These are phyloP conservation scores for Meandrusa payeni DNA, from an alignment of 2,888 invertebrate species.

Conservation along the genomic window DNA sequence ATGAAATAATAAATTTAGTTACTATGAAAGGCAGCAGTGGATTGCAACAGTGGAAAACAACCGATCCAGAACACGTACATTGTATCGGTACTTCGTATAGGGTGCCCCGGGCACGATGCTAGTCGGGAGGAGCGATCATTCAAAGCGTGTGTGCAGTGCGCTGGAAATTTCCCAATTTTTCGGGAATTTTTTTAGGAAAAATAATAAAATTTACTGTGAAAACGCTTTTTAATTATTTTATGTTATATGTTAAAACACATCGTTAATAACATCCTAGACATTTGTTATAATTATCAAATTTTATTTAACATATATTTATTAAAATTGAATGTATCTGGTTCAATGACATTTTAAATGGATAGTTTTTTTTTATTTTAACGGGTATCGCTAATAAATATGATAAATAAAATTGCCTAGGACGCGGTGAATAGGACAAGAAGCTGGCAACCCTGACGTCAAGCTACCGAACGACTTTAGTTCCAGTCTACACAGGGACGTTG, in stretches of 20 bases:
- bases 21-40: constrained; percentile 37
- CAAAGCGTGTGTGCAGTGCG: constrained; percentile 44
- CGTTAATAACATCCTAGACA: too few relatives aligned
- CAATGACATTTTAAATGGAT: too few relatives aligned
- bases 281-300: too few relatives aligned
- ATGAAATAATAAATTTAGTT: not conserved
- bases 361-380: too few relatives aligned
- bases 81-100: constrained; percentile 56
- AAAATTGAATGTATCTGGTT: too few relatives aligned
- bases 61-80: constrained; percentile 33
- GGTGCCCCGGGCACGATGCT: constrained; percentile 65
- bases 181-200: too few relatives aligned
- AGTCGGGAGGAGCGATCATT: constrained; percentile 69
- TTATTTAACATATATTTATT: too few relatives aligned
- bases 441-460: constrained; percentile 55
- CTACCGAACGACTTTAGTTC: constrained; percentile 50
- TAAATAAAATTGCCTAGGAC: too few relatives aligned
- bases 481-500: constrained; percentile 60
- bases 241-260: too few relatives aligned
- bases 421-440: constrained; percentile 39
- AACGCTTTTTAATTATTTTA: too few relatives aligned
- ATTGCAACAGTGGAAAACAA: constrained; percentile 28
- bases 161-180: constrained; percentile 33
- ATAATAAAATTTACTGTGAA: too few relatives aligned
- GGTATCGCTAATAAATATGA: too few relatives aligned